phyloP scores from a whole-genome alignment of 2,888 invertebrate genomes.

The Koerneria pararmatus region DNA sequence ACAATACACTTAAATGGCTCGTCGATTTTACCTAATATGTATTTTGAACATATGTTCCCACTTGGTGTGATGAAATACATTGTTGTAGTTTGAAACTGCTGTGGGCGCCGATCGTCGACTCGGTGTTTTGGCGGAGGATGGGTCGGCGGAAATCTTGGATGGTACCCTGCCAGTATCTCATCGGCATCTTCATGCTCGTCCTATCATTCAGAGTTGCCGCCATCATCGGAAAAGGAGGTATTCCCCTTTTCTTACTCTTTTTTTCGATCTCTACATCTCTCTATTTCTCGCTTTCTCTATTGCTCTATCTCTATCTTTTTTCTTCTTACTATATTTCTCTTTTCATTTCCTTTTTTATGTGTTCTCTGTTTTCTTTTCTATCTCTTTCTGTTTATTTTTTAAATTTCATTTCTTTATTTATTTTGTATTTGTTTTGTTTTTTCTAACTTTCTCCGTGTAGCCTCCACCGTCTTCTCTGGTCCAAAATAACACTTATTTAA shows the following conservation, averaged over 20 bases:
- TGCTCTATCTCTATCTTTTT: background rate
- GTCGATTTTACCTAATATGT: too few relatives aligned
- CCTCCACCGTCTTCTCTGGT: too few relatives aligned
- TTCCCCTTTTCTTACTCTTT: too few relatives aligned
- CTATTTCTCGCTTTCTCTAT: background rate
- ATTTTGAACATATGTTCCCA: too few relatives aligned
- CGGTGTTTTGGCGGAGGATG: conserved; percentile 70
- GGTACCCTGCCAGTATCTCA: conserved; percentile 63
- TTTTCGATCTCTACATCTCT: background rate
- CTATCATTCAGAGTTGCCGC: conserved; percentile 68
- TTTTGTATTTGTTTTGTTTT: background rate
- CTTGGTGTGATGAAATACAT: too few relatives aligned
- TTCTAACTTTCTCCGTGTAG: too few relatives aligned
- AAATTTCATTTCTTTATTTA: background rate
- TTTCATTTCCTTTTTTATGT: too few relatives aligned
- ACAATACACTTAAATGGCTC: too few relatives aligned
- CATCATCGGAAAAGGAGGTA: conserved; percentile 53
- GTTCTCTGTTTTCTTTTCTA: background rate
- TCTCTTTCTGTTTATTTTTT: background rate
- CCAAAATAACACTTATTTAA: too few relatives aligned
- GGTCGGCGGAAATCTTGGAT: conserved; percentile 43
- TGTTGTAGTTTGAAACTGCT: conserved; percentile 82
- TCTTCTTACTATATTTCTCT: background rate
- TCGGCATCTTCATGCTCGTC: conserved; percentile 76
- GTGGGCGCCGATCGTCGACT: conserved; percentile 98